Evolutionary conservation across 2,113 vertebrate species (phyloP).

Genomic region (Chionis minor): DNA sequence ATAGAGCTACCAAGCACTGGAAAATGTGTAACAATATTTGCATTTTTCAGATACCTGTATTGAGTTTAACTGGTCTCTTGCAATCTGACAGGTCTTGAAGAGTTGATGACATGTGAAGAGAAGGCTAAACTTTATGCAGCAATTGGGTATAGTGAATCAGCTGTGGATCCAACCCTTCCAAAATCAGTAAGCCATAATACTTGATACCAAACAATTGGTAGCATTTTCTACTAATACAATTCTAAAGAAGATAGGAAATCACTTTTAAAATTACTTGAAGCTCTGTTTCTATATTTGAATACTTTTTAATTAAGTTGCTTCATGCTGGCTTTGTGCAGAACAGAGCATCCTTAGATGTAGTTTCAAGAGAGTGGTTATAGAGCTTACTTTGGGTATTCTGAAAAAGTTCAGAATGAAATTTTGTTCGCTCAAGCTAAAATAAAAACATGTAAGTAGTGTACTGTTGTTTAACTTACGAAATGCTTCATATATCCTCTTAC

Average conservation of each 20-base stretch:
- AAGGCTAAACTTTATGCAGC: conserved; percentile 94
- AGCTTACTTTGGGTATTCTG: background rate
- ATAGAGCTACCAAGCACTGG: background rate
- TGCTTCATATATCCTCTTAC: background rate
- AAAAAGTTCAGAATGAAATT: background rate
- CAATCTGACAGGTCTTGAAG: conserved; percentile 82
- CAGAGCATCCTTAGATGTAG: background rate
- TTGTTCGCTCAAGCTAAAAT: background rate
- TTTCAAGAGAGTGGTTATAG: background rate
- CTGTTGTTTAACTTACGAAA: background rate
- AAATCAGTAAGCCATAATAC: conserved; percentile 83
- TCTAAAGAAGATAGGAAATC: background rate
- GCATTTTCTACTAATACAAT: background rate
- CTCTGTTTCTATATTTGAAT: background rate
- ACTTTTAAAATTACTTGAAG: background rate
- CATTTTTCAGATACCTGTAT: background rate
- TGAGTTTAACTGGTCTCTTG: background rate
- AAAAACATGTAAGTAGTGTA: background rate
- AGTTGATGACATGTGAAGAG: conserved; percentile 88
- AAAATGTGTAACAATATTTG: background rate
- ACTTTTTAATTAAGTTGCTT: background rate
- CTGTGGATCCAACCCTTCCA: conserved; percentile 91
- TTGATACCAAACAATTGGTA: background rate
- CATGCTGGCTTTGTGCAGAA: background rate
- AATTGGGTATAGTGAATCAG: conserved; percentile 95